Conservation (phyloP, 1,140 invertebrate genomes). For the Aricia agestis region DNA sequence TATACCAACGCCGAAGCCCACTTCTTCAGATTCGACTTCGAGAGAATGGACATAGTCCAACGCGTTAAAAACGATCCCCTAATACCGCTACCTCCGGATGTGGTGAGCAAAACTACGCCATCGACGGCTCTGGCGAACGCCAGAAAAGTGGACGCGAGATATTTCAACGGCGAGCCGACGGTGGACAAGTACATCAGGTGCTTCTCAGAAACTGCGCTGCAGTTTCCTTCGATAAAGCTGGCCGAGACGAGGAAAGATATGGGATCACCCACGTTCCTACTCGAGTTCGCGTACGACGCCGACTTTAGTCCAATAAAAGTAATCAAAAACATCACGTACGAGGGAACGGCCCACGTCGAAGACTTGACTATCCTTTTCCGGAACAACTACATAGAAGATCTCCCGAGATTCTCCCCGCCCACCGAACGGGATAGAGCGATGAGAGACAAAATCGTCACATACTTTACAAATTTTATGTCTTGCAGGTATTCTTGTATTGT, state of each 20-base stretch:
- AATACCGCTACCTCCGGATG: conserved; percentile 29
- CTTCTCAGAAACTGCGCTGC: conserved; percentile 39
- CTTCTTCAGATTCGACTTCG: conserved; percentile 39
- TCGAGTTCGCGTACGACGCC: conserved; percentile 44
- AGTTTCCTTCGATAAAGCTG: conserved; percentile 42
- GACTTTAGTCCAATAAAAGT: conserved; percentile 38
- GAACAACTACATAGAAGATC: conserved; percentile 34
- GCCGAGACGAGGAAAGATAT: conserved; percentile 29
- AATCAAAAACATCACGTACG: conserved; percentile 29
- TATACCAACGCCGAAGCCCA: conserved; percentile 49
- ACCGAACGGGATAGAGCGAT: conserved; percentile 26
- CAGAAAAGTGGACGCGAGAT: conserved; percentile 33
- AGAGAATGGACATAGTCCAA: conserved; percentile 36
- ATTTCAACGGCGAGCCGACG: conserved; percentile 36
- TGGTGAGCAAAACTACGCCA: conserved; percentile 32
- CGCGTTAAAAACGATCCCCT: conserved; percentile 32
- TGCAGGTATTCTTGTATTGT: conserved; percentile 30
- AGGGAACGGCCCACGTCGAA: conserved; percentile 46
- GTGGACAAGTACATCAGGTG: conserved; percentile 38
- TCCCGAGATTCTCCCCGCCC: conserved; percentile 18
- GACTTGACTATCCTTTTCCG: conserved; percentile 51
- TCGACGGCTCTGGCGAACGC: conserved; percentile 25
- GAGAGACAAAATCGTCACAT: conserved; percentile 36
- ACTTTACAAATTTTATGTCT: conserved; percentile 39
- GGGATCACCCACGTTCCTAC: conserved; percentile 39